Evolutionary conservation across 2,797 vertebrate species (phyloP).

Genomic region (Lepilemur septentrionalis): DNA sequence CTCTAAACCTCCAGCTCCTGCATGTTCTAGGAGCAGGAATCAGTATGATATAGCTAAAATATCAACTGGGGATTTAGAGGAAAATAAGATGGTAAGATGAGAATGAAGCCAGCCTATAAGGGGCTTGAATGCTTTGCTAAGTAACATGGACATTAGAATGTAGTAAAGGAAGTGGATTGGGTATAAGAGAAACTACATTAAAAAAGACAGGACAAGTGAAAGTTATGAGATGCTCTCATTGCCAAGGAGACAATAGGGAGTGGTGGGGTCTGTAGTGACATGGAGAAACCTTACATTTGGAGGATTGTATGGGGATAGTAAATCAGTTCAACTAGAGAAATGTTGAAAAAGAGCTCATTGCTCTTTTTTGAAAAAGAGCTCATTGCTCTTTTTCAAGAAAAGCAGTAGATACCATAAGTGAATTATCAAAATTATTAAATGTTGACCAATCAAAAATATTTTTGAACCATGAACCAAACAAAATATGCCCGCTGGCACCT

Average conservation of each 20-base stretch:
- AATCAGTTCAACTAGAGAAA: background rate
- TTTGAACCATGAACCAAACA: background rate
- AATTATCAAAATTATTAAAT: constrained; percentile 2
- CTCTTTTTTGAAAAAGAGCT: background rate
- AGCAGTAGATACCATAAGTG: background rate
- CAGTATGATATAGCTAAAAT: background rate
- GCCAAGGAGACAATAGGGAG: background rate
- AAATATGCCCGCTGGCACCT: background rate
- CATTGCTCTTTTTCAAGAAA: background rate
- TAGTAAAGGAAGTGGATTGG: background rate
- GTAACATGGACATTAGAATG: too few species aligned
- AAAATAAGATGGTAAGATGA: background rate
- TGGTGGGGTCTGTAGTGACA: too few species aligned
- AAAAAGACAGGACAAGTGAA: background rate
- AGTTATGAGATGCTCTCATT: too few species aligned
- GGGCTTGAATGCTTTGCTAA: background rate
- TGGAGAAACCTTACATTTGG: fast-evolving
- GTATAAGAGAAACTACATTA: background rate
- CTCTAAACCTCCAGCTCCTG: background rate
- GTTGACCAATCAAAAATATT: background rate
- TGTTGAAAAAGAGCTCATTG: fast-evolving
- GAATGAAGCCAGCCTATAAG: background rate
- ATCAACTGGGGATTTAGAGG: background rate
- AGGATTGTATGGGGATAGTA: fast-evolving
- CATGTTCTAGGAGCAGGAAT: background rate